Evolutionary conservation across 2,113 vertebrate genomes (phyloP), one percentile per base, ranked within the genome.

Genomic region (Paraplagusia blochii): DNA sequence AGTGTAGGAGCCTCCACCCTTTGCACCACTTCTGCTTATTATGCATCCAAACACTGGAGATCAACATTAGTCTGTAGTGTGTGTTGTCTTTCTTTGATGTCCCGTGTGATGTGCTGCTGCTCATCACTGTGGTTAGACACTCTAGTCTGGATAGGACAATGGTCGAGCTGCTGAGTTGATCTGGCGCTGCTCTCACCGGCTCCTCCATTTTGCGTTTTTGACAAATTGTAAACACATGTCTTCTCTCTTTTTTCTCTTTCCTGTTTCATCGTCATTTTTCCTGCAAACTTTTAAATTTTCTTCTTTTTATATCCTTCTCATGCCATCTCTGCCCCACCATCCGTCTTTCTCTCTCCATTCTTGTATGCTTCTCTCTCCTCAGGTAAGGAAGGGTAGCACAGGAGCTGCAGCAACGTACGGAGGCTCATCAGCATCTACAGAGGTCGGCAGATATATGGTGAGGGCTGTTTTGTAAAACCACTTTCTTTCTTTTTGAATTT

Each of bases 391-490:
- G 85, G 95, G 94, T 61, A 87, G 91, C 0, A 91, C 93, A 10
- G 90, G 90, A 0, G 88, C 93, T 78, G 92, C 92, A 61, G 88
- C 90, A 55, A 85, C 93, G 5, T 95, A 93, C 0, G 93, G 94
- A 53, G 91, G 93, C 54, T 88, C 95, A 34, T 94, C 94, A 3
- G 92, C 91, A 66, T 88, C 93, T 0, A 86, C 91, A 8, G 96
- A 98, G 17, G 86, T 93, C 83, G 90, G 93, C 75, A 90, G 96
- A 81, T 96, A 98, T 66, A 88, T 92, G 93, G 96, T 97, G 89
- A 93, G 0, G 49, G 11, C 12, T 36, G 54, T 49, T 33, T 50
- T 39, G 29, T 14, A 34, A 35, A 10, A 8, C 3, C 47, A 38
- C 13, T 54, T 11, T 4, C 22, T 5, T 40, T 11, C 5, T 39